Percentiles rank a stretch among this genome's conserved stretches.
These are phyloP conservation scores for Pachymerium ferrugineum DNA, from an alignment of 2,888 invertebrate species.

Conservation along the genomic window DNA sequence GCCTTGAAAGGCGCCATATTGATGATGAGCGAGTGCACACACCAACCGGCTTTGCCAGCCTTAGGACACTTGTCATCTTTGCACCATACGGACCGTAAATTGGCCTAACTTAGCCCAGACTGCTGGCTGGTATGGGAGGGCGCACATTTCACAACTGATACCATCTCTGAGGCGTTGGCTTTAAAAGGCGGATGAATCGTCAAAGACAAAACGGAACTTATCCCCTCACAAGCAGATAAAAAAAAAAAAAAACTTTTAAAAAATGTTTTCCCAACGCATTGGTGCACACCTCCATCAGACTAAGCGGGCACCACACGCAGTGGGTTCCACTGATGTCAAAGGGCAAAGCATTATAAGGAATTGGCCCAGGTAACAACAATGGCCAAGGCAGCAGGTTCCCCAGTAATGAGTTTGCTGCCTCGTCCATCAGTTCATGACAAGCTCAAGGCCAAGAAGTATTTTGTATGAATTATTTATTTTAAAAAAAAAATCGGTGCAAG, in stretches of 20 bases:
- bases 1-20: conserved; percentile 22
- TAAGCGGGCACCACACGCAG: conserved; percentile 18
- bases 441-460: conserved; percentile 7
- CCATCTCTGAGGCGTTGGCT: conserved; percentile 21
- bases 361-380: conserved; percentile 27
- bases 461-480: conserved; percentile 24
- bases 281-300: conserved; percentile 15
- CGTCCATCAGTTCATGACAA: conserved; percentile 22
- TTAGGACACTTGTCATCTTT: conserved; percentile 30
- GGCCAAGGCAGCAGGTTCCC: conserved; percentile 22
- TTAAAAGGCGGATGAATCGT: conserved; percentile 20
- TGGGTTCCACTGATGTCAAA: conserved; percentile 8
- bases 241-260: neutral
- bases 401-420: conserved; percentile 18
- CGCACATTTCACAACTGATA: conserved; percentile 9
- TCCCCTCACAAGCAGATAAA: neutral
- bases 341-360: conserved; percentile 12
- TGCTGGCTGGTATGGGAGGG: conserved; percentile 14
- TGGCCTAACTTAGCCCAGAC: conserved; percentile 17
- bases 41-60: conserved; percentile 28
- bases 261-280: neutral
- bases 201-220: conserved; percentile 27
- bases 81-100: conserved; percentile 23
- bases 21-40: conserved; percentile 23
- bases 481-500: neutral